These are phyloP conservation scores for Acanthosepion pharaonis DNA, from an alignment of 2,888 invertebrate genomes.

Conservation along the genomic window DNA sequence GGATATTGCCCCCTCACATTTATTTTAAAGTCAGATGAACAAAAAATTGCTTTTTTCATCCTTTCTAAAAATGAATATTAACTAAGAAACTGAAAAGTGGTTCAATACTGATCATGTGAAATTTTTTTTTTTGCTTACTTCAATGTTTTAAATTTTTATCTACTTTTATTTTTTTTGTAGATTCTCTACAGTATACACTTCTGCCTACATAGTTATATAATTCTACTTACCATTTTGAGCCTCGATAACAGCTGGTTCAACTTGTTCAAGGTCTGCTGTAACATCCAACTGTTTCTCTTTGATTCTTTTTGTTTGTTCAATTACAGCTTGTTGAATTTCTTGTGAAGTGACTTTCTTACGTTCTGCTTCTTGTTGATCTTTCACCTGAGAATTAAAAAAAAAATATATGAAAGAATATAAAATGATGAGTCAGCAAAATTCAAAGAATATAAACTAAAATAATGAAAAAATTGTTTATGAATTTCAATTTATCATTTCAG, in stretches of 20 bases:
- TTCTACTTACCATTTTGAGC: constrained; percentile 86
- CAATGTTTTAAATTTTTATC: neutral
- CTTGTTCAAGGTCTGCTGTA: constrained; percentile 95
- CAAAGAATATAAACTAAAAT: neutral
- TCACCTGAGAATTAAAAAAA: constrained; percentile 74
- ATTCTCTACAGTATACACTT: neutral
- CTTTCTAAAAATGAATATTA: neutral
- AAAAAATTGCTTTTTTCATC: neutral
- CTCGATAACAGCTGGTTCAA: constrained; percentile 98
- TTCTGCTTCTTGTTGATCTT: constrained; percentile 99
- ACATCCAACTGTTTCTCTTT: constrained; percentile 94
- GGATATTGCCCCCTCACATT: too few relatives aligned
- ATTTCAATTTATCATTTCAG: neutral
- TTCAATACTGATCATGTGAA: neutral
- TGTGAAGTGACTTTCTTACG: constrained; percentile 98
- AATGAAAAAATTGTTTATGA: too few relatives aligned
- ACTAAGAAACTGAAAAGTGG: neutral
- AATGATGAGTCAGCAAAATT: neutral
- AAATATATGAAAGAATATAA: neutral
- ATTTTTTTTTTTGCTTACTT: neutral
- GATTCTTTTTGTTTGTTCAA: constrained; percentile 90
- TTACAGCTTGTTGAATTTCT: constrained; percentile 90
- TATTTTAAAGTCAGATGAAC: too few relatives aligned
- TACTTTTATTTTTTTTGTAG: neutral
- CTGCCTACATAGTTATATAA: too few relatives aligned